Conservation (phyloP, 2,113 vertebrate species). For the Cyprinodon brontotheroides region DNA sequence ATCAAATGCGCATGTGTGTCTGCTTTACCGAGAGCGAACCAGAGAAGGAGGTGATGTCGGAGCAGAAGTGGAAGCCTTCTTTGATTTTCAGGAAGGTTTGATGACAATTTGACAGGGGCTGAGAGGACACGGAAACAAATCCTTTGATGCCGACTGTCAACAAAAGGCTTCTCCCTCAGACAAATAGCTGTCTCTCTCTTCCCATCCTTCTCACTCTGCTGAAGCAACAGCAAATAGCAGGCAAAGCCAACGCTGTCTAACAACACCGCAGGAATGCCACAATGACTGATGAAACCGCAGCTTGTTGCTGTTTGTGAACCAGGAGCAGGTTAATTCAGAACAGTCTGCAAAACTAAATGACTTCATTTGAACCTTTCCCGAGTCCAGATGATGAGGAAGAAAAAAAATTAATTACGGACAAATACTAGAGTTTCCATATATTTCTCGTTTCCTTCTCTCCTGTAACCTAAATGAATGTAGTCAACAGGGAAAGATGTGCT, state of each 20-base stretch:
- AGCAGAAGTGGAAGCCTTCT: constrained; percentile 53
- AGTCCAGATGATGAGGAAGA: neutral
- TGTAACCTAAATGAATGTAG: neutral
- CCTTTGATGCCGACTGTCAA: constrained; percentile 68
- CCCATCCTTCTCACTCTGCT: constrained; percentile 18
- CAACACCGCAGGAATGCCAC: constrained; percentile 12
- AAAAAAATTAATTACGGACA: neutral
- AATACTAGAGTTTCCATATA: neutral
- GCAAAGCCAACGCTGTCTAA: constrained; percentile 12
- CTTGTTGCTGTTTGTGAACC: constrained; percentile 44
- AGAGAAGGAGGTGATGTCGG: constrained; percentile 53
- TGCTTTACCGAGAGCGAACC: constrained; percentile 51
- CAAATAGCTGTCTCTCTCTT: constrained; percentile 54
- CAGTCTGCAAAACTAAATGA: neutral
- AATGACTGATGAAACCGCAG: constrained; percentile 41
- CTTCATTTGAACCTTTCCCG: neutral
- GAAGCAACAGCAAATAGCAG: constrained; percentile 30
- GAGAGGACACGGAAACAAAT: constrained; percentile 59
- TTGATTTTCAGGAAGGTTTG: constrained; percentile 64
- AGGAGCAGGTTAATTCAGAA: neutral
- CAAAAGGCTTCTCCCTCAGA: constrained; percentile 61
- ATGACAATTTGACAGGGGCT: constrained; percentile 67
- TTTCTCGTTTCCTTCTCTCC: too few species aligned
- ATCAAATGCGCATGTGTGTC: constrained; percentile 47
- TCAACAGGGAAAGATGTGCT: too few species aligned